Conservation (phyloP, 2,888 invertebrate species). For the Drosophila neotestacea region DNA sequence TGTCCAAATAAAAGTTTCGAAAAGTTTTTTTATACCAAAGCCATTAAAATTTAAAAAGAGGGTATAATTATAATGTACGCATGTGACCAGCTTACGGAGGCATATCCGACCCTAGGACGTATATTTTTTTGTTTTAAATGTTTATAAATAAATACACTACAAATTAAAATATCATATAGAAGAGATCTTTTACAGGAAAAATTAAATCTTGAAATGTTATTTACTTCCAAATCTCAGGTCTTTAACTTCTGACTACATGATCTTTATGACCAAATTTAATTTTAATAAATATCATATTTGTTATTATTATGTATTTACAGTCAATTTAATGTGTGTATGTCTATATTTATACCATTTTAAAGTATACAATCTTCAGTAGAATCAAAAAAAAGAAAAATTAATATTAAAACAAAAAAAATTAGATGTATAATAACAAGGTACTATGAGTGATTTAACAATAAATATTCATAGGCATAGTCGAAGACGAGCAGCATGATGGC, state of each 20-base stretch:
- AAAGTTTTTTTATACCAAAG: background rate
- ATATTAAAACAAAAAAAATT: background rate
- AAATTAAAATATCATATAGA: too few relatives aligned
- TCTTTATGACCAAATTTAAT: too few relatives aligned
- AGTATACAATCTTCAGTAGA: background rate
- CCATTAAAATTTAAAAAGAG: background rate
- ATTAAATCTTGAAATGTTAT: too few relatives aligned
- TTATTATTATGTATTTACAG: slow-evolving; percentile 7
- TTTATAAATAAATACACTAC: too few relatives aligned
- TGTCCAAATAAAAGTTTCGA: background rate
- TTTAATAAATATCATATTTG: too few relatives aligned
- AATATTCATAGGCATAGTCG: slow-evolving; percentile 92
- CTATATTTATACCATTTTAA: background rate
- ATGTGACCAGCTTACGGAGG: background rate
- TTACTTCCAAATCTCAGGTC: too few relatives aligned
- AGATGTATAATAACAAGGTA: background rate
- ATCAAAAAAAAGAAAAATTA: background rate
- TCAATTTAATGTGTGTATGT: slow-evolving; percentile 4
- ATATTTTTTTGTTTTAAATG: too few relatives aligned
- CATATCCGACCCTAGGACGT: too few relatives aligned
- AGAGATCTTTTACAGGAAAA: too few relatives aligned
- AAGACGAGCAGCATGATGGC: slow-evolving; percentile 97
- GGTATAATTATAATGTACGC: background rate
- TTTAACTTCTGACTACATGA: too few relatives aligned
- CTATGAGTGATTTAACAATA: slow-evolving; percentile 82